Percentiles rank a stretch among this genome's conserved stretches.
phyloP scores from a whole-genome alignment of 2,113 vertebrate genomes.

The Callospermophilus lateralis region DNA sequence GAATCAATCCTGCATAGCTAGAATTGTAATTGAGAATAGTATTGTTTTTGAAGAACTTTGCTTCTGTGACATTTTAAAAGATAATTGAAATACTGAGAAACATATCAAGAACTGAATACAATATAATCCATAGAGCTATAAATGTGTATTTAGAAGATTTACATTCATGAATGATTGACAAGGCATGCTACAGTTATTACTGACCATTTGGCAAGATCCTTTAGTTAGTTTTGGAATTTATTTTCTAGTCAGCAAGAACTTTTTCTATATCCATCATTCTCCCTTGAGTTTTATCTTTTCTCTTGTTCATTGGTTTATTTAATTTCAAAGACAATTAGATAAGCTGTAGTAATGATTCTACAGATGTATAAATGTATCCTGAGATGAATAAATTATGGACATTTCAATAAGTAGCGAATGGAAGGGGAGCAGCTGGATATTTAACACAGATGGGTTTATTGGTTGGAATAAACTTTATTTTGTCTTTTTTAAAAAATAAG shows the following conservation, averaged over 20 bases:
- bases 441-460: slow-evolving; percentile 36
- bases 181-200: neutral
- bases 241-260: slow-evolving; percentile 33
- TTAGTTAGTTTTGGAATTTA: slow-evolving; percentile 43
- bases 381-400: slow-evolving; percentile 54
- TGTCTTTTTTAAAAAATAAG: neutral
- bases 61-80: slow-evolving; percentile 50
- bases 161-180: slow-evolving; percentile 35
- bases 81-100: slow-evolving; percentile 16
- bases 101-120: neutral
- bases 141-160: slow-evolving; percentile 42
- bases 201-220: neutral
- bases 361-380: slow-evolving; percentile 71
- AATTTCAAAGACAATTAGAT: slow-evolving; percentile 71
- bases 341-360: slow-evolving; percentile 66
- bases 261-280: neutral
- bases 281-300: slow-evolving; percentile 62
- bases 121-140: neutral
- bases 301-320: slow-evolving; percentile 63
- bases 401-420: slow-evolving; percentile 56
- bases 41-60: neutral
- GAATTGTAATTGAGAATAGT: neutral
- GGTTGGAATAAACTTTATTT: slow-evolving; percentile 41
- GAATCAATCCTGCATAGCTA: neutral
- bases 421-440: slow-evolving; percentile 46